Base-by-base conservation (phyloP, 1,140 invertebrate species). In the Polyergus mexicanus region DNA sequence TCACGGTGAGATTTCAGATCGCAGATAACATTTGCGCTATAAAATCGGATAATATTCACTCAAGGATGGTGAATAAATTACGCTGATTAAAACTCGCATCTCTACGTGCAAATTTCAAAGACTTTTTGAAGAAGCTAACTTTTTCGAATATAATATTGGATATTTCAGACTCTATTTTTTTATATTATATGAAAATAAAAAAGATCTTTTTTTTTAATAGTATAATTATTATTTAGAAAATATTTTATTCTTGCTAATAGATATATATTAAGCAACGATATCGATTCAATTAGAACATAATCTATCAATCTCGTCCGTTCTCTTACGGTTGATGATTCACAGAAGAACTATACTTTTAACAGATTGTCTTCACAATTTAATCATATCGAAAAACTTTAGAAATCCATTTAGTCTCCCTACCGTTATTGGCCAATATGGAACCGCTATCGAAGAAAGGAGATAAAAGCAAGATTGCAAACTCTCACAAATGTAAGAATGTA, bases 401-500 rank as follows among this genome's bases (percentile, higher is more conserved):
- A 81, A 44, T 60, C 54, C 25, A 72, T 71, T 72, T 60, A 72
- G 54, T 11, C 38, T 68, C 2, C 3, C 13, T 32, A 25, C 16
- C 32, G 44, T 85, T 89, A 86, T 89, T 76, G 56, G 51, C 47
- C 65, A 78, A 58, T 71, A 44, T 71, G 74, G 22, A 22, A 32
- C 3, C 28, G 32, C 28, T 89, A 89, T 87, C 88, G 25, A 54
- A 86, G 85, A 87, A 89, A 89, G 32, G 25, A 86, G 88, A 89
- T 89, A 89, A 89, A 83, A 75, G 10, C 72, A 28, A 35, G 71
- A 83, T 85, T 62, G 28, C 44, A 58, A 28, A 60, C 51, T 6
- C 66, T 81, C 47, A 51, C 19, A 51, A 4, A 16, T 5, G 16
- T 51, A 51, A 6, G 22, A 22, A n/a, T n/a, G n/a, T n/a, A n/a